Base-by-base conservation (phyloP, 2,888 invertebrate genomes). In the Craniophora ligustri region DNA sequence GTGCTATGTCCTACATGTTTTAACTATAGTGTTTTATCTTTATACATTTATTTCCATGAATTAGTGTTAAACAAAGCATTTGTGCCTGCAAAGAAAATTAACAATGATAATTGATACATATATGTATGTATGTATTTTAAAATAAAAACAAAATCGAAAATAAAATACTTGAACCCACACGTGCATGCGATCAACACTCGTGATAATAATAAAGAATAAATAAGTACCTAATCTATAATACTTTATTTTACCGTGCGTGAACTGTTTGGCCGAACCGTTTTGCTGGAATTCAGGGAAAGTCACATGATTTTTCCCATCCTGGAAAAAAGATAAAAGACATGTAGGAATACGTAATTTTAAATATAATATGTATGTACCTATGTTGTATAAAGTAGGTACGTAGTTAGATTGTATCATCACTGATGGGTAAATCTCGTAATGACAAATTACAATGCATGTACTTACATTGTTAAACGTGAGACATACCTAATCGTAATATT, bases 271-370 rank as follows among this genome's bases (percentile, higher is more conserved):
- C 81, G 97, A 96, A 86, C 97, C 97, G 82, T 97, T 97, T 93
- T 97, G 97, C 91, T 97, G 97, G 89, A 97, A 97, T 93, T 97
- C 97, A 40, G 97, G 97, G 93, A 97, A 97, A 88, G 97, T 97
- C 75, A 97, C 97, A 92, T 97, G 97, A 88, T 97, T 97, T 94
- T 97, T 97, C 78, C 97, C 97, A 87, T 97, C 97, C 96, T 97
- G 93, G 60, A 94, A 94, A 48, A 53, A 67, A 62, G 39, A 34
- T 50, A 38, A 60, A 46, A 23, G 10, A 21, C 8, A 21, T 21
- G 2, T 21, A 21, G 8, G 1, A 23, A n/a, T 23, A 3, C 23
- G n/a, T 10, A 10, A 23, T 23, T n/a, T n/a, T n/a, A n/a, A n/a
- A n/a, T n/a, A n/a, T n/a, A n/a, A n/a, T n/a, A n/a, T n/a, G n/a